These are phyloP conservation scores for Drosophila baimaii DNA, from an alignment of 1,140 invertebrate species.

Conservation along the genomic window DNA sequence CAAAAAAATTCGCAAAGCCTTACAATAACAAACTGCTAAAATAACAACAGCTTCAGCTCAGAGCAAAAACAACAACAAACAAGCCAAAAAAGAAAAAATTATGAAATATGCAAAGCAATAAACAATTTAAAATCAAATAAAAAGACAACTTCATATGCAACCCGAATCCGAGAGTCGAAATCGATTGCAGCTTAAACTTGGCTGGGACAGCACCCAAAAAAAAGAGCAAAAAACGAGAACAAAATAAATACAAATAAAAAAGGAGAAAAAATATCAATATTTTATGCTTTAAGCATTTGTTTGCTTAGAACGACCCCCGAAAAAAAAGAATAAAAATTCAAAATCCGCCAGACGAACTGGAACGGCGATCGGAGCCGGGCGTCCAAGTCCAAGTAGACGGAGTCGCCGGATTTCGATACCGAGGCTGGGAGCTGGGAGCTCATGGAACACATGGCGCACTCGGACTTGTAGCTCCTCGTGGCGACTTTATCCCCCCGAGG, in stretches of 20 bases:
- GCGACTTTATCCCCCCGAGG: constrained; percentile 24
- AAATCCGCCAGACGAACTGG: constrained; percentile 42
- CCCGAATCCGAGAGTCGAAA: constrained; percentile 52
- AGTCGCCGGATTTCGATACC: constrained; percentile 22
- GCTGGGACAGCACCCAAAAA: constrained; percentile 45
- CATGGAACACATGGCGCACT: constrained; percentile 34
- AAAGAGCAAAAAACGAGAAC: constrained; percentile 16
- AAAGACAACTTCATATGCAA: constrained; percentile 78
- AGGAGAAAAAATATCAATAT: constrained; percentile 69
- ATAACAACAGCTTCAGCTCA: constrained; percentile 29
- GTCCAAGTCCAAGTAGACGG: constrained; percentile 13
- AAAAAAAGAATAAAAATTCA: constrained; percentile 37
- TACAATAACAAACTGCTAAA: constrained; percentile 45
- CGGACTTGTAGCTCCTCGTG: constrained; percentile 28
- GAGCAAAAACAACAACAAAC: constrained; percentile 19
- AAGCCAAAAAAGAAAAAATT: constrained; percentile 50
- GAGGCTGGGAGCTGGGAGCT: constrained; percentile 17
- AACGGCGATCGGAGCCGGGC: constrained; percentile 31
- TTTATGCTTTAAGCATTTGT: constrained; percentile 80
- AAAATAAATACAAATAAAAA: constrained; percentile 44
- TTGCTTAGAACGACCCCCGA: constrained; percentile 80
- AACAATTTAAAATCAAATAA: constrained; percentile 82
- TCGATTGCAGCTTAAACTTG: constrained; percentile 62
- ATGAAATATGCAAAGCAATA: constrained; percentile 82
- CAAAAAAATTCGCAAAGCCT: constrained; percentile 16